Evolutionary conservation across 2,888 invertebrate genomes (phyloP).

Genomic region (Euzophera pinguis): DNA sequence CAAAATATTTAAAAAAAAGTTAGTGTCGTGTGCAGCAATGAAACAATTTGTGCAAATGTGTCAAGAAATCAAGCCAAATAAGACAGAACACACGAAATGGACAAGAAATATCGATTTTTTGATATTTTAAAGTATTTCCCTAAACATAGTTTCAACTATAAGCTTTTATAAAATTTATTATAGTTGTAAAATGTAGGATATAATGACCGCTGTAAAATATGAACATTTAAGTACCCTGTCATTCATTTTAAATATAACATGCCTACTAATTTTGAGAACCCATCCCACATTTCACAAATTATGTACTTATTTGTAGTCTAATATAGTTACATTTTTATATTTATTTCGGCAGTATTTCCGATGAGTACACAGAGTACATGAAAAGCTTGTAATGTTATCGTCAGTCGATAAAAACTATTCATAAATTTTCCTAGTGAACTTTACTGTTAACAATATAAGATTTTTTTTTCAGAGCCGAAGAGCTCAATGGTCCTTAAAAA

Average conservation of each 20-base stretch:
- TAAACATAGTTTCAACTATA: background rate
- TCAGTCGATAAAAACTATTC: background rate
- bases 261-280: background rate
- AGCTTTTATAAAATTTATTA: background rate
- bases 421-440: background rate
- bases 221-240: background rate
- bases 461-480: too few relatives aligned
- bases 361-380: too few relatives aligned
- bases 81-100: background rate
- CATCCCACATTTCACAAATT: background rate
- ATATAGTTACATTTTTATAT: background rate
- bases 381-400: background rate
- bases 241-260: background rate
- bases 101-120: background rate
- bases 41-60: background rate
- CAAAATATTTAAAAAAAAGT: slow-evolving; percentile 1
- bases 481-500: too few relatives aligned
- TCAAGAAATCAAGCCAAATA: background rate
- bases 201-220: background rate
- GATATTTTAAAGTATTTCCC: background rate
- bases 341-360: background rate
- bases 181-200: background rate
- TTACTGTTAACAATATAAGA: too few relatives aligned
- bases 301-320: background rate
- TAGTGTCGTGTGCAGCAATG: background rate